These are phyloP conservation scores for Tribolium madens DNA, from an alignment of 1,140 invertebrate species.

Conservation along the genomic window DNA sequence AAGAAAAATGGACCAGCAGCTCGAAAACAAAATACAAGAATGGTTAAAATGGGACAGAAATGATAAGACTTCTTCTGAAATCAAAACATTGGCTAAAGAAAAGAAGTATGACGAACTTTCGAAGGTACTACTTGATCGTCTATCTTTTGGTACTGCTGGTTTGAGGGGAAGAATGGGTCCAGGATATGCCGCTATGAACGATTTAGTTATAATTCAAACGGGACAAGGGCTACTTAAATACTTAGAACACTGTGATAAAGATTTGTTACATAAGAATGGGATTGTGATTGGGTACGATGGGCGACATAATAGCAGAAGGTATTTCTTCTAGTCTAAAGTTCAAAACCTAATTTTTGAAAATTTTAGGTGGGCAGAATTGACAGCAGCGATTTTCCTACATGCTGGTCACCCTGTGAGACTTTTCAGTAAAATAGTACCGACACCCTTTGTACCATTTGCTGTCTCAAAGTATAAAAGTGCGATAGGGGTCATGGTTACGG, in stretches of 20 bases:
- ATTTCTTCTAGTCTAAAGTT: conserved; percentile 6
- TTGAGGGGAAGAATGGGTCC: conserved; percentile 92
- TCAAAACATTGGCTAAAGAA: conserved; percentile 68
- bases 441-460: conserved; percentile 92
- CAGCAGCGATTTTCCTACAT: conserved; percentile 85
- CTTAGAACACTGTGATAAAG: conserved; percentile 71
- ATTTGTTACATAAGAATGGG: conserved; percentile 72
- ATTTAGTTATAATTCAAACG: conserved; percentile 97
- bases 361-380: conserved; percentile 90
- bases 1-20: conserved; percentile 59
- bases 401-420: conserved; percentile 86
- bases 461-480: conserved; percentile 78
- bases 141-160: conserved; percentile 82
- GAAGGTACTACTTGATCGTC: conserved; percentile 72
- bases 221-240: conserved; percentile 92
- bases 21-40: conserved; percentile 72
- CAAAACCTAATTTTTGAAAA: background rate
- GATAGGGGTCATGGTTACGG: conserved; percentile 95
- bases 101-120: conserved; percentile 69
- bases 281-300: conserved; percentile 96
- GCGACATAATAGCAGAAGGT: conserved; percentile 92
- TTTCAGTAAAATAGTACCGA: conserved; percentile 86
- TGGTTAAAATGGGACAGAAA: conserved; percentile 75
- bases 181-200: conserved; percentile 96
- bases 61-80: conserved; percentile 66